Percentiles rank a stretch among this genome's conserved stretches.
Conservation (phyloP, 2,113 vertebrate genomes). For the Trematomus loennbergii region DNA sequence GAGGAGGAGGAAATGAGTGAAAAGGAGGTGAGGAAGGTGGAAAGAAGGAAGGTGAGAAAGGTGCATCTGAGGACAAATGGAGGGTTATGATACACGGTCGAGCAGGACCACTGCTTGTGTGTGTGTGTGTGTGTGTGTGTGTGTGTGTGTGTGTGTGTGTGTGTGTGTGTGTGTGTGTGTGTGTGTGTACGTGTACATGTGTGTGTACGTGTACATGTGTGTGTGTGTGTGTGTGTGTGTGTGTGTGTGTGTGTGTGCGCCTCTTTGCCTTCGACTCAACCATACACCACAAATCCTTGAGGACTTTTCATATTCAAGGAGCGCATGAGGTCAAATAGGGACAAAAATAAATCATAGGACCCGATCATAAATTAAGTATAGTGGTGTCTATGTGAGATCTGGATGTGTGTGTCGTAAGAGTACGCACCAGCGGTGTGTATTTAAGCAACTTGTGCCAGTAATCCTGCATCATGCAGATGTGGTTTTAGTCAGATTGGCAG, state of each 20-base stretch:
- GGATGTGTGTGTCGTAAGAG: conserved; percentile 9
- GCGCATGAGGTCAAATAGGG: conserved; percentile 62
- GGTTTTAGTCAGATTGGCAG: conserved; percentile 21
- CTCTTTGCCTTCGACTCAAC: conserved; percentile 23
- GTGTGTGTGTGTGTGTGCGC: no score
- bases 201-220: no score
- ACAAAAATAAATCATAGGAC: conserved; percentile 72
- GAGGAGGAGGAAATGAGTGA: conserved; percentile 56
- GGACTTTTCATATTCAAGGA: conserved; percentile 59
- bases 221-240: conserved; percentile 10
- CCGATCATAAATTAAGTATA: conserved; percentile 65
- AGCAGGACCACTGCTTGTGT: conserved; percentile 46
- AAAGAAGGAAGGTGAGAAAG: conserved; percentile 39
- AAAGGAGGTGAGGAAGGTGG: conserved; percentile 42
- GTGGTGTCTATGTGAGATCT: conserved; percentile 32
- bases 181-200: no score
- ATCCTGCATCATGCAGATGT: neutral
- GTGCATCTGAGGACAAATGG: conserved; percentile 62
- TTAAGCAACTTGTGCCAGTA: neutral
- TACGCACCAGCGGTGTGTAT: neutral
- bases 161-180: no score
- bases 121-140: no score
- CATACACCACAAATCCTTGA: conserved; percentile 50
- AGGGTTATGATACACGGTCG: conserved; percentile 59
- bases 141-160: conserved; percentile 12